Percentiles rank a stretch among this genome's conserved stretches.
Conservation (phyloP, 2,797 vertebrate genomes). For the Catharus ustulatus region DNA sequence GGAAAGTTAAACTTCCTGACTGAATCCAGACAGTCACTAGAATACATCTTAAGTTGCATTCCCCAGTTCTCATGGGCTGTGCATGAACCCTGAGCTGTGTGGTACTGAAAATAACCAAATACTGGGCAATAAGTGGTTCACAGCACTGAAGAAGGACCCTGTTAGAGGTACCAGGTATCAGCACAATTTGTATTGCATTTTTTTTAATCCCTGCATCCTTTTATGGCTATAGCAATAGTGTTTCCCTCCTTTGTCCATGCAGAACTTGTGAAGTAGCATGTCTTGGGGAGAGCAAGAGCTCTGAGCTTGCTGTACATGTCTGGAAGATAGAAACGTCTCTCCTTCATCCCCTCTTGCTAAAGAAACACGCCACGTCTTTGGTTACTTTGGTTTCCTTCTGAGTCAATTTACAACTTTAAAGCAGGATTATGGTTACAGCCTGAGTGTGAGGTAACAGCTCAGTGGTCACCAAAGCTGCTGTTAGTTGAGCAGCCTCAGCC, state of each 20-base stretch:
- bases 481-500: neutral
- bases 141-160: neutral
- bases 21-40: neutral
- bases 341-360: neutral
- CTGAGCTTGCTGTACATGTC: neutral
- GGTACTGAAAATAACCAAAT: neutral
- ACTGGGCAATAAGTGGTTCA: neutral
- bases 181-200: fast-evolving
- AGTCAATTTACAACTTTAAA: neutral
- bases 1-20: neutral
- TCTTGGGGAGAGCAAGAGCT: neutral
- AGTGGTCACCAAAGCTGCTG: neutral
- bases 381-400: neutral
- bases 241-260: neutral
- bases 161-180: neutral
- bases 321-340: neutral
- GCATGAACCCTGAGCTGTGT: neutral
- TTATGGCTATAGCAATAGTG: neutral
- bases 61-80: neutral
- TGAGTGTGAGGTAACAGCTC: neutral
- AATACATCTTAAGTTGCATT: neutral
- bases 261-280: neutral
- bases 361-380: neutral
- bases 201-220: neutral
- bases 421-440: neutral